Conservation (phyloP, 2,888 invertebrate genomes). For the Hypselothyrea guttata region DNA sequence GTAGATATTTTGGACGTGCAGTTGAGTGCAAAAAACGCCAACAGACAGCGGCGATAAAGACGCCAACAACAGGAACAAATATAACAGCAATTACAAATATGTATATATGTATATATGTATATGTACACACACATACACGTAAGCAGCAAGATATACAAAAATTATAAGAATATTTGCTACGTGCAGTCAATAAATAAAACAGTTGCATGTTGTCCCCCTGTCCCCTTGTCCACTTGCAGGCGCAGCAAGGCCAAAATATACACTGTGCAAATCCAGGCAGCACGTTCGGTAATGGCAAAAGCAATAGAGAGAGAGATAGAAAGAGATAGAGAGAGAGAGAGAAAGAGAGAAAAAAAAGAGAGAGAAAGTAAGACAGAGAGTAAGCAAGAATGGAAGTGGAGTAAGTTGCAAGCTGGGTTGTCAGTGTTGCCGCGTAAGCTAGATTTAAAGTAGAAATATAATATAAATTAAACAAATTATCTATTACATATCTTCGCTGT, state of each 20-base stretch:
- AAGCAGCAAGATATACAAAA: conserved; percentile 64
- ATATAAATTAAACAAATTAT: too few species aligned
- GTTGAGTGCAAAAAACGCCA: conserved; percentile 58
- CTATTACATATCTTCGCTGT: too few species aligned
- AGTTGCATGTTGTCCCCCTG: conserved; percentile 61
- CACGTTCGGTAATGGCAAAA: too few species aligned
- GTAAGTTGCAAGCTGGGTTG: too few species aligned
- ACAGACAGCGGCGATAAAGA: conserved; percentile 50
- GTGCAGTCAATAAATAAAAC: conserved; percentile 77
- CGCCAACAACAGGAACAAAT: conserved; percentile 20
- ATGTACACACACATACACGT: conserved; percentile 34
- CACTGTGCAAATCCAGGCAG: conserved; percentile 16
- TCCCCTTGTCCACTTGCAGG: too few species aligned
- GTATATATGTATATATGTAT: conserved; percentile 32
- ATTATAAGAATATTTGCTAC: conserved; percentile 76
- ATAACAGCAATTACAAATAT: conserved; percentile 21
- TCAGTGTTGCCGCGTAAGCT: too few species aligned
- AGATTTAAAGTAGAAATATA: too few species aligned
- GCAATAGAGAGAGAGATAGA: neutral
- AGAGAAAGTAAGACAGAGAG: too few species aligned
- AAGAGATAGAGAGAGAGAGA: neutral
- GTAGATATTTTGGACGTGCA: conserved; percentile 72
- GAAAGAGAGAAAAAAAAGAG: too few species aligned
- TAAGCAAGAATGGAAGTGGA: too few species aligned
- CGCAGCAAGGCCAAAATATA: conserved; percentile 12